Evolutionary conservation across 2,113 vertebrate species (phyloP).

Genomic region (Emydura subglobosa): DNA sequence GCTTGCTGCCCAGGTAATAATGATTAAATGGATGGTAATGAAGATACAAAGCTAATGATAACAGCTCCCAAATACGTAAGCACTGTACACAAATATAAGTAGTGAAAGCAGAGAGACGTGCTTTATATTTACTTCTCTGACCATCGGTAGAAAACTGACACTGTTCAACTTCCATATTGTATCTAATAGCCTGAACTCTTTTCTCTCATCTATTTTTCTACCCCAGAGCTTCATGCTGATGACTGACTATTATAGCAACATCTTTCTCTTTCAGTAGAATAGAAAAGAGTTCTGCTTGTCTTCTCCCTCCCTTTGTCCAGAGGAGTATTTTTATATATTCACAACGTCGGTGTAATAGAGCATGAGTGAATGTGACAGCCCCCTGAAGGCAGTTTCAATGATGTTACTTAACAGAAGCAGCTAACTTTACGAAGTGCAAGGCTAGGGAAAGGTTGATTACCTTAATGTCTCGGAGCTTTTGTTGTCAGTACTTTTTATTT

Average conservation of each 20-base stretch:
- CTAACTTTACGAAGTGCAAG: not conserved
- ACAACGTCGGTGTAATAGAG: not conserved
- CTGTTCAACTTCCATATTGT: not conserved
- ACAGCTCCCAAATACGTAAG: not conserved
- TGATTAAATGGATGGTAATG: not conserved
- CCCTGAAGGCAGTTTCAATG: not conserved
- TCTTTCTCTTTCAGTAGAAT: not conserved
- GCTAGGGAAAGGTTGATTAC: not conserved
- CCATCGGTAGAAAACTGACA: not conserved
- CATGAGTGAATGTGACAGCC: not conserved
- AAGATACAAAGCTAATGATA: not conserved
- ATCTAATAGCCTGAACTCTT: not conserved
- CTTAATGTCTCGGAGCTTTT: not conserved
- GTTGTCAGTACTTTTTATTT: not conserved
- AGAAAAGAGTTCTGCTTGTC: not conserved
- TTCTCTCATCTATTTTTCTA: not conserved
- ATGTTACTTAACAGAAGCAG: not conserved
- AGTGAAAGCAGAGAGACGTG: not conserved
- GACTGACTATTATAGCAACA: not conserved
- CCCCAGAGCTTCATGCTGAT: not conserved
- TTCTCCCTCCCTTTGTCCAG: not conserved
- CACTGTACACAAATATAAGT: not conserved
- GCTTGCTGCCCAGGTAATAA: slow-evolving; percentile 92
- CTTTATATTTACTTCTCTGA: not conserved
- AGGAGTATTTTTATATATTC: not conserved